A percentile compares a stretch with the other conserved stretches of the same genome.
These are phyloP conservation scores for Netelia inedita DNA, from an alignment of 2,888 invertebrate species.

Conservation along the genomic window DNA sequence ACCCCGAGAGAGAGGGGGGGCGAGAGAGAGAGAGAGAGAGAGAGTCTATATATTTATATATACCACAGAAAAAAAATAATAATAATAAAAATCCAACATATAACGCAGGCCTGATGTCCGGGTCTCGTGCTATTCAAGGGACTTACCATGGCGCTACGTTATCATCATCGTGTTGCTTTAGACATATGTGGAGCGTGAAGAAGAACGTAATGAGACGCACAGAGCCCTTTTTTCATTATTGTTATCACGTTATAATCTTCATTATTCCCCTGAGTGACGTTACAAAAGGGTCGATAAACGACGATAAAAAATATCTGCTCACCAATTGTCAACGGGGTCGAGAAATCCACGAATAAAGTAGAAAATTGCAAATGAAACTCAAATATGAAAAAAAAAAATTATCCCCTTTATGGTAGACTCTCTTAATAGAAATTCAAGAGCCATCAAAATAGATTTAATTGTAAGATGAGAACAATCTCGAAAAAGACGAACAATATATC, in stretches of 20 bases:
- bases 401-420: no score
- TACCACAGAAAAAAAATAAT: constrained; percentile 12
- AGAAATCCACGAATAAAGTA: constrained; percentile 3
- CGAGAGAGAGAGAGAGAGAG: neutral
- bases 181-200: constrained; percentile 60
- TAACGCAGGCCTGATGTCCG: constrained; percentile 47
- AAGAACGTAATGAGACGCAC: constrained; percentile 71
- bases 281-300: constrained; percentile 50
- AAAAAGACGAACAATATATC: no score
- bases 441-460: no score
- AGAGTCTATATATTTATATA: neutral
- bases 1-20: neutral
- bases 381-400: neutral
- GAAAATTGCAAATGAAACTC: neutral
- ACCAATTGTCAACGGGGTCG: constrained; percentile 24
- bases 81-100: constrained; percentile 34
- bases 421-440: no score
- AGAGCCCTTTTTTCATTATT: constrained; percentile 70
- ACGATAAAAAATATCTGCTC: neutral
- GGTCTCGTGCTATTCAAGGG: constrained; percentile 24
- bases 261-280: constrained; percentile 49
- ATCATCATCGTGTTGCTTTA: constrained; percentile 21
- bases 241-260: constrained; percentile 62
- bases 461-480: no score
- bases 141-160: constrained; percentile 10